Conservation (phyloP, 2,888 invertebrate genomes). For the Platycheirus rosarum region DNA sequence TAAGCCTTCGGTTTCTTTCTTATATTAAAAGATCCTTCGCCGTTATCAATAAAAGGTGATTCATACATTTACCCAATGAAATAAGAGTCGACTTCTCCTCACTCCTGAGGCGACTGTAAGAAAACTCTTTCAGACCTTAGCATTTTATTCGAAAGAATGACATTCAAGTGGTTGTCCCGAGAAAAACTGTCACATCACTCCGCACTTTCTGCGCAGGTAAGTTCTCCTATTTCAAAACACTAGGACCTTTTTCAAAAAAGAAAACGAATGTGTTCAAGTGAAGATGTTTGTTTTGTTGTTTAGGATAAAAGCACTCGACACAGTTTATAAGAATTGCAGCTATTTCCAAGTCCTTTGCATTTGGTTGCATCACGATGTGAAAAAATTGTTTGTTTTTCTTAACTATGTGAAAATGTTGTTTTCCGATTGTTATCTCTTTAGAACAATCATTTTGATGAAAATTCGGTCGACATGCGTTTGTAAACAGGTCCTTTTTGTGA, state of each 20-base stretch:
- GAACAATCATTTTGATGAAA: constrained; percentile 13
- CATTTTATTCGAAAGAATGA: not conserved
- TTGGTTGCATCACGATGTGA: constrained; percentile 41
- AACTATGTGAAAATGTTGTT: constrained; percentile 1
- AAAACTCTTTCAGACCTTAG: constrained; percentile 43
- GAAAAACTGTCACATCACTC: constrained; percentile 56
- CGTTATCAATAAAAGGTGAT: constrained; percentile 15
- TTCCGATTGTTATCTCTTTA: constrained; percentile 43
- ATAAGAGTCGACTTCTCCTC: constrained; percentile 48
- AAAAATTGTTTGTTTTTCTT: constrained; percentile 31
- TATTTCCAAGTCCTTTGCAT: constrained; percentile 37
- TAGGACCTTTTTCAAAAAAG: constrained; percentile 31
- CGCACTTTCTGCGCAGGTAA: constrained; percentile 52
- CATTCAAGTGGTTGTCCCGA: constrained; percentile 17
- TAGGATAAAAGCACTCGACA: constrained; percentile 61
- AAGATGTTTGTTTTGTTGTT: constrained; percentile 52
- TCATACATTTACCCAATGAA: constrained; percentile 39
- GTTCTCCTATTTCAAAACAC: constrained; percentile 20
- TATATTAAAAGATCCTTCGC: too few species aligned
- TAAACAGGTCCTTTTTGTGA: constrained; percentile 33
- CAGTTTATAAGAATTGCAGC: constrained; percentile 55
- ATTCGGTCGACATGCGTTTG: not conserved
- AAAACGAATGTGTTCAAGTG: constrained; percentile 32
- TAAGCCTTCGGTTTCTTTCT: not conserved
- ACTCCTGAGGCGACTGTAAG: constrained; percentile 10